Evolutionary conservation across 1,140 invertebrate species (phyloP), one percentile per base, ranked within the genome.

Genomic region (Pseudomyrmex dendroicus): DNA sequence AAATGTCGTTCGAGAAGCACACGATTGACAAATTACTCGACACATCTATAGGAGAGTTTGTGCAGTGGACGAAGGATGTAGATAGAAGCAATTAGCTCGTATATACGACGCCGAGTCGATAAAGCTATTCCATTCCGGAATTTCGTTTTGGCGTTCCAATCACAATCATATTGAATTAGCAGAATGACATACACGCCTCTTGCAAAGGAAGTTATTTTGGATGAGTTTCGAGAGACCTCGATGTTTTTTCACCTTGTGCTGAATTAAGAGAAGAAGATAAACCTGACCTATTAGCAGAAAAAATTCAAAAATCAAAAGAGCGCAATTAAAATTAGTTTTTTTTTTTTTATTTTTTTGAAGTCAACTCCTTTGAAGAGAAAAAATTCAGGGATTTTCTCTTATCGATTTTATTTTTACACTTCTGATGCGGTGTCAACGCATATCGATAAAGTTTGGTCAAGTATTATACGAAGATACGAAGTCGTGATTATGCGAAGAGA

Each of bases 51-150:
- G 17, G 5, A 73, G 25, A 44, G 17, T 63, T 62, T 25, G 48
- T 15, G 8, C 25, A 59, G 12, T 46, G 8, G 7, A 50, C 12
- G 4, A 13, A 73, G 3, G 13, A 63, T 44, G n/a, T 10, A 78
- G 54, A 70, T 66, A 70, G 54, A 8, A 80, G 20, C 66, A 80
- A 80, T 80, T 80, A 80, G 44, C 8, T 61, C 15, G 54, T 4
- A 62, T 13, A 35, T 7, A 35, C 35, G 13, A n/a, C 8, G 13
- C 20, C 62, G 80, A 77, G 78, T 89, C 83, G 89, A 83, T 76
- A 50, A 84, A 87, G 87, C 89, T 84, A 87, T 90, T 90, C 80
- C 73, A 87, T 84, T 62, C 64, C 85, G 73, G 54, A 89, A 88
- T 73, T 77, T 20, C 63, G 61, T 64, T 73, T 35, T 54, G 20